phyloP scores from a whole-genome alignment of 1,140 invertebrate species.

The Temnothorax longispinosus region DNA sequence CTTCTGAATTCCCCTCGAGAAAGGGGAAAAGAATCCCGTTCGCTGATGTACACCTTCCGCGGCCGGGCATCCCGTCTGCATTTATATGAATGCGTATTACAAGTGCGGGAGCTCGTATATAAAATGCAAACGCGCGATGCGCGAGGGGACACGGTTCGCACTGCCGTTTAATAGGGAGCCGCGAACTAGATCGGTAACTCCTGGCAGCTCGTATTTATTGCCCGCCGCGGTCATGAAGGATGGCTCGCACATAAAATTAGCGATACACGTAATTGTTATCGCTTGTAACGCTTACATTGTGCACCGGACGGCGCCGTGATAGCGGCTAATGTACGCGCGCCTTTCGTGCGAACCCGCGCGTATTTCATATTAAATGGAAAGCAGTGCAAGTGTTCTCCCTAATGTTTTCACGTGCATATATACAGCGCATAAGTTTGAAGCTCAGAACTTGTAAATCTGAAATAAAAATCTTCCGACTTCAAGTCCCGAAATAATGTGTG shows the following conservation, averaged over 20 bases:
- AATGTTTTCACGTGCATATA: not conserved
- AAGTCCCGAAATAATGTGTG: not conserved
- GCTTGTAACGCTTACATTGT: conserved; percentile 63
- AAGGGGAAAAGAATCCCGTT: conserved; percentile 5
- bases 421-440: not conserved
- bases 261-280: conserved; percentile 82
- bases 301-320: conserved; percentile 71
- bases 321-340: conserved; percentile 58
- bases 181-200: conserved; percentile 68
- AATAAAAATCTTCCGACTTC: not conserved
- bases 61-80: not conserved
- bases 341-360: conserved; percentile 60
- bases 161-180: conserved; percentile 73
- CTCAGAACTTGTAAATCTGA: not conserved
- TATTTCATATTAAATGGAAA: conserved; percentile 46
- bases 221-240: conserved; percentile 61
- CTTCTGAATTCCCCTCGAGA: conserved; percentile 8
- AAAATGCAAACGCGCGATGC: conserved; percentile 39
- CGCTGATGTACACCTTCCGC: conserved; percentile 30
- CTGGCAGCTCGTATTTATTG: conserved; percentile 72
- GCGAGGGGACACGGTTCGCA: conserved; percentile 72
- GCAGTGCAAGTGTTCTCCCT: not conserved
- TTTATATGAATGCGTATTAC: conserved; percentile 50
- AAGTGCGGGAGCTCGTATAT: conserved; percentile 23
- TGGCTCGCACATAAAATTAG: conserved; percentile 82